Evolutionary conservation across 2,888 invertebrate genomes (phyloP).

Genomic region (Campoletis raptor): DNA sequence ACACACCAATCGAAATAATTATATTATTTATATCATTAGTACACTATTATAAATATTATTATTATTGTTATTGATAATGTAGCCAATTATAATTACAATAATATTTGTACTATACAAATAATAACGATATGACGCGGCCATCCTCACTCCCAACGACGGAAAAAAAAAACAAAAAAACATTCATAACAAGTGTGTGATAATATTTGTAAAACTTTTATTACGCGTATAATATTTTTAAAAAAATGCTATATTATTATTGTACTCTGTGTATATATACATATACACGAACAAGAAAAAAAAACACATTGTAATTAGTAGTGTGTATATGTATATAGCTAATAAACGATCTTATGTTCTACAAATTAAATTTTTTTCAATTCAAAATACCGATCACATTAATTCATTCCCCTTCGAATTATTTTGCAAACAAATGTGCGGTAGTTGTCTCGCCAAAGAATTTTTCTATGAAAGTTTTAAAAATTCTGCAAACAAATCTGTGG

Average conservation of each 20-base stretch:
- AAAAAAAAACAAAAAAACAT: conserved; percentile 70
- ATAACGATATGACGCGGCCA: conserved; percentile 75
- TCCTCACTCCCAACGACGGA: conserved; percentile 73
- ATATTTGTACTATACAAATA: conserved; percentile 80
- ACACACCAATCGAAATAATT: conserved; percentile 71
- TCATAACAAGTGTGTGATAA: conserved; percentile 84
- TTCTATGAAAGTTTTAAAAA: too few species aligned
- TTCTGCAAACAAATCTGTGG: too few species aligned
- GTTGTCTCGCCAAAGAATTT: neutral
- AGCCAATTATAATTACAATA: conserved; percentile 74
- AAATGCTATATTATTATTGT: conserved; percentile 64
- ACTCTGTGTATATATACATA: conserved; percentile 59
- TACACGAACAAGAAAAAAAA: conserved; percentile 27
- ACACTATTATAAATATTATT: conserved; percentile 70
- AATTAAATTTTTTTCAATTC: neutral
- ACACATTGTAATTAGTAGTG: conserved; percentile 53
- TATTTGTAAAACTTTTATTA: conserved; percentile 84
- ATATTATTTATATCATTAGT: conserved; percentile 76
- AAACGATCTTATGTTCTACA: conserved; percentile 82
- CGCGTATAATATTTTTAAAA: conserved; percentile 64
- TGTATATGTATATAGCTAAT: conserved; percentile 74
- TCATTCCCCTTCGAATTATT: too few species aligned
- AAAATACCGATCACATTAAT: neutral
- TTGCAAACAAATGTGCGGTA: too few species aligned
- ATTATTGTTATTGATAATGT: conserved; percentile 48